Evolutionary conservation across 2,888 invertebrate species (phyloP).

Genomic region (Stenurella melanura): DNA sequence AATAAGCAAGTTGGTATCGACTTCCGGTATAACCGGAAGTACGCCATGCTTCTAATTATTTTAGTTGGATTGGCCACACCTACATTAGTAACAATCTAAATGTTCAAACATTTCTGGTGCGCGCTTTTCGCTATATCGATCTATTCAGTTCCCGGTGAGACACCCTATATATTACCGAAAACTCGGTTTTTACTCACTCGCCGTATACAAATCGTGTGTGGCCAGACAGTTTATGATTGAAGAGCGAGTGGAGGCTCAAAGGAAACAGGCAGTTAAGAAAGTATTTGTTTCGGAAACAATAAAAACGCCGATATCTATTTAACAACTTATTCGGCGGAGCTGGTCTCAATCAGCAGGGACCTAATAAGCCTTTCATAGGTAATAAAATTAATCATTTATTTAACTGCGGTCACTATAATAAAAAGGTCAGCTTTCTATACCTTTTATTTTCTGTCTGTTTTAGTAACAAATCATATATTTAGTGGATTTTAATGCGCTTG

Average conservation of each 20-base stretch:
- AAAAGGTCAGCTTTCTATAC: constrained; percentile 45
- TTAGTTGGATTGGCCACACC: too few species aligned
- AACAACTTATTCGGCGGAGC: constrained; percentile 66
- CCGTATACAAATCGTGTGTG: constrained; percentile 35
- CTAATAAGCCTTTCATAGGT: constrained; percentile 50
- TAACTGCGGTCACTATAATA: constrained; percentile 55
- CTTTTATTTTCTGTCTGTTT: constrained; percentile 34
- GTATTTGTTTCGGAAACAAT: constrained; percentile 64
- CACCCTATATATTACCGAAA: too few species aligned
- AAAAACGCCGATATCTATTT: constrained; percentile 68
- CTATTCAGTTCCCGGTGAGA: too few species aligned
- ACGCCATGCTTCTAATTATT: too few species aligned
- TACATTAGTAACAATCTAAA: too few species aligned
- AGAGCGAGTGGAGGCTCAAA: constrained; percentile 22
- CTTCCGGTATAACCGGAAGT: too few species aligned
- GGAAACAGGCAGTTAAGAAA: constrained; percentile 45
- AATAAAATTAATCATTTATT: constrained; percentile 61
- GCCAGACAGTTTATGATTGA: constrained; percentile 28
- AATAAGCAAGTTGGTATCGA: too few species aligned
- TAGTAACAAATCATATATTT: constrained; percentile 9
- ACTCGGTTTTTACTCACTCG: background rate
- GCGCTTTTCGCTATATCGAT: too few species aligned
- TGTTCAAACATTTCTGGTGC: too few species aligned
- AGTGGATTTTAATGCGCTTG: constrained; percentile 8
- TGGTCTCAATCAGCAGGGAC: constrained; percentile 41